These are phyloP conservation scores for Bombus waltoni DNA, from an alignment of 1,140 invertebrate species.

Conservation along the genomic window DNA sequence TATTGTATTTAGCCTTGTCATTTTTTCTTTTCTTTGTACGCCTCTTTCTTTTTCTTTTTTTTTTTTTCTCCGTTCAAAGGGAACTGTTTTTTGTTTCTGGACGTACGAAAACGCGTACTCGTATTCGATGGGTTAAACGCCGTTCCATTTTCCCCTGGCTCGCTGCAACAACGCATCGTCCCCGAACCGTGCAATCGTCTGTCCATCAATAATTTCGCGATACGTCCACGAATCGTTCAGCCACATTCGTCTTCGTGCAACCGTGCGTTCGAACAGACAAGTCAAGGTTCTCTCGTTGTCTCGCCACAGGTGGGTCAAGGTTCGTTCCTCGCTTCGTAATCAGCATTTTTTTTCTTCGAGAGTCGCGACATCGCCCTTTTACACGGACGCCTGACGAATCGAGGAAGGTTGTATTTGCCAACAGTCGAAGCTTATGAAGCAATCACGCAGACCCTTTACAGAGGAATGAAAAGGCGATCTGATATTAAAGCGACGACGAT, in stretches of 20 bases:
- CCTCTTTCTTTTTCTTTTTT: no score
- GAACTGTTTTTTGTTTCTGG: no score
- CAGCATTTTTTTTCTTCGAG: neutral
- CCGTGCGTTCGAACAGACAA: conserved; percentile 19
- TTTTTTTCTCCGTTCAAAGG: no score
- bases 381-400: neutral
- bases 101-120: no score
- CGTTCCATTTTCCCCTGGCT: neutral
- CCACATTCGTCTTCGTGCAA: neutral
- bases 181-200: no score
- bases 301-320: conserved; percentile 42
- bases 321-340: conserved; percentile 3
- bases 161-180: no score
- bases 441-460: neutral
- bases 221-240: neutral
- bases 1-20: neutral
- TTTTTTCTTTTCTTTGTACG: neutral
- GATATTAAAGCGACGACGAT: conserved; percentile 12
- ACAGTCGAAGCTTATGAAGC: neutral
- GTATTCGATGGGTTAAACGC: neutral
- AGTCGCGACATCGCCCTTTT: conserved; percentile 24
- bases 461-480: neutral
- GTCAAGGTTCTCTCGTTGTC: conserved; percentile 13
- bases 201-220: neutral
- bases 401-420: conserved; percentile 27